Conservation (phyloP, 2,797 vertebrate genomes). For the Margarornis squamiger region DNA sequence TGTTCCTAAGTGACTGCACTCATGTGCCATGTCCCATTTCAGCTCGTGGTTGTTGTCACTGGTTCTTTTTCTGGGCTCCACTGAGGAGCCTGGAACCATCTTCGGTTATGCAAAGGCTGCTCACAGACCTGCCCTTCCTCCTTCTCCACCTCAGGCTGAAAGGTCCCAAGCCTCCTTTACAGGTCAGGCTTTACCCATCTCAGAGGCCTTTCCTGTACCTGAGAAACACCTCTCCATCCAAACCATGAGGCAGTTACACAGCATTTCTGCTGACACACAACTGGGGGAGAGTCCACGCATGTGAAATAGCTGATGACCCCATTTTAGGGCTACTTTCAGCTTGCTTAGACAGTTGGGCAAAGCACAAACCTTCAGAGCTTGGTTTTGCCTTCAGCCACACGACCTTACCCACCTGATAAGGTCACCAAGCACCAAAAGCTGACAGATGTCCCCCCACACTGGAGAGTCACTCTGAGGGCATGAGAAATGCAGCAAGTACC, state of each 20-base stretch:
- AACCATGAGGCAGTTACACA: neutral
- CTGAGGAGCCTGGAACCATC: neutral
- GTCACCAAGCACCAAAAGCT: neutral
- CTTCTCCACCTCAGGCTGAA: neutral
- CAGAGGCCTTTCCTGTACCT: neutral
- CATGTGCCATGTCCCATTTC: neutral
- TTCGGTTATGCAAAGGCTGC: neutral
- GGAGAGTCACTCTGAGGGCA: accelerated
- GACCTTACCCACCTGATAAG: accelerated
- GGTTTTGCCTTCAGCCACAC: neutral
- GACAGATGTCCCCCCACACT: neutral
- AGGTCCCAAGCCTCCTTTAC: neutral
- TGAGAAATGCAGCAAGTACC: neutral
- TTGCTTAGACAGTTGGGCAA: neutral
- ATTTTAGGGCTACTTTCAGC: conserved; percentile 1
- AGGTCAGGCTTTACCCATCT: neutral
- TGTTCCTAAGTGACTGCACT: accelerated
- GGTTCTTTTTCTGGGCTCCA: neutral
- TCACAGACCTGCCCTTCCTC: neutral
- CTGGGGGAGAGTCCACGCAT: neutral
- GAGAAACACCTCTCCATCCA: neutral
- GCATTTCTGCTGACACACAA: neutral
- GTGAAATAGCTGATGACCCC: neutral
- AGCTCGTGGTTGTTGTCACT: neutral
- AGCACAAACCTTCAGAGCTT: neutral